Base-by-base conservation (phyloP, 2,113 vertebrate species). In the Chroicocephalus ridibundus region DNA sequence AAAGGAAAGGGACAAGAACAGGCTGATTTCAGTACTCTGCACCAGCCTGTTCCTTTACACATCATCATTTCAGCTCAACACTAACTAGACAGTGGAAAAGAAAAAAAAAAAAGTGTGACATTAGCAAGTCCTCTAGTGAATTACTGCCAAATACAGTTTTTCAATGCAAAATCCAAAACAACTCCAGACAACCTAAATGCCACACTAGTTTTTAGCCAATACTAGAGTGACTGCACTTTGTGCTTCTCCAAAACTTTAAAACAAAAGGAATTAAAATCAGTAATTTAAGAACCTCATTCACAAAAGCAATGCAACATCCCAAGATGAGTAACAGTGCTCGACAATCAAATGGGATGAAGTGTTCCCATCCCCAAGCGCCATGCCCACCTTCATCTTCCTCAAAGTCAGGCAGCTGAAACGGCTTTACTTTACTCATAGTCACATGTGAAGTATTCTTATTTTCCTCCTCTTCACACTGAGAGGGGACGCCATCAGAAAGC, bases 311-410 rank as follows among this genome's bases (percentile, higher is more conserved):
- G 7, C 38, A 44, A 3, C 51, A 4, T 20, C 44, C 40, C 40
- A 3, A 47, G 31, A 29, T 3, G 29, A n/a, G 19, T 3, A 4
- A 24, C 51, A 36, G n/a, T 0, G 26, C 51, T 13, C 4, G 1
- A 8, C 25, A 13, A 21, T 11, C 36, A 17, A 24, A 3, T 0
- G 11, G 27, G 34, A 75, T 2, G 34, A 71, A 32, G 36, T 3
- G 12, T 64, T 22, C 47, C 76, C 65, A 3, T 27, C 58, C 82
- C 88, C 27, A 8, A 13, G n/a, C 5, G 2, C 61, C 7, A 5
- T 49, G 26, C 61, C 31, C 96, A 98, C 97, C 98, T 98, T 97
- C 96, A 15, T 86, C 93, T 10, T 91, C 89, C 75, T 96, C 92
- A 4, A 70, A 75, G 40, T 90, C 95, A 7, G 61, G 86, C 49